These are phyloP conservation scores for Cariama cristata DNA, from an alignment of 2,113 vertebrate genomes.

Conservation along the genomic window DNA sequence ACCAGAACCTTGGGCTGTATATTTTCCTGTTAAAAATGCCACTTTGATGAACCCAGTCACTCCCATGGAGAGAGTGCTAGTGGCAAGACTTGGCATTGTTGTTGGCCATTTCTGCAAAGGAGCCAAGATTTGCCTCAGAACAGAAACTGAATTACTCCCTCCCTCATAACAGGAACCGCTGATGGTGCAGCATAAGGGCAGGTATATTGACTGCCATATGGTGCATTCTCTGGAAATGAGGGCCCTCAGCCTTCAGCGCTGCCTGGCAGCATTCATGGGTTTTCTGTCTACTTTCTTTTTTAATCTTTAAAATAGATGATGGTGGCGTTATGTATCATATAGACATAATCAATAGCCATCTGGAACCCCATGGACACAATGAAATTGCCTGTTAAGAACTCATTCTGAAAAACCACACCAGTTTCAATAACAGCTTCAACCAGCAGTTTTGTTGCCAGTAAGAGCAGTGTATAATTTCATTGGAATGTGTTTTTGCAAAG, in stretches of 20 bases:
- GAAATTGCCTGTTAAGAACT: conserved; percentile 51
- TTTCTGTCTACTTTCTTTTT: background rate
- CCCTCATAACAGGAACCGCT: background rate
- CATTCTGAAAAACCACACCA: conserved; percentile 45
- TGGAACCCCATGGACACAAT: conserved; percentile 35
- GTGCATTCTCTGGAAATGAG: background rate
- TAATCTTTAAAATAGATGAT: conserved; percentile 21
- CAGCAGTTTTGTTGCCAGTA: conserved; percentile 58
- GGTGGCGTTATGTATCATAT: conserved; percentile 19
- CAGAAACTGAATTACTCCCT: background rate
- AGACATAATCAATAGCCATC: conserved; percentile 56
- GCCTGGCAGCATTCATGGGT: background rate
- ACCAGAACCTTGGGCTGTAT: background rate
- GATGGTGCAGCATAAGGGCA: background rate
- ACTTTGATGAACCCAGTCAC: background rate
- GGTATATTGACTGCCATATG: background rate
- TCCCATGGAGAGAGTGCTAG: background rate
- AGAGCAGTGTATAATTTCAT: conserved; percentile 52
- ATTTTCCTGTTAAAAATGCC: background rate
- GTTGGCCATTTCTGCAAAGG: background rate
- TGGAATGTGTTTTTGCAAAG: conserved; percentile 34
- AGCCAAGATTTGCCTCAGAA: background rate
- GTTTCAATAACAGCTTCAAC: conserved; percentile 53
- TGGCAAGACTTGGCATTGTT: background rate
- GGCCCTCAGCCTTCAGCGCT: background rate